phyloP scores from a whole-genome alignment of 1,140 invertebrate species.

The Saccostrea glomerata region DNA sequence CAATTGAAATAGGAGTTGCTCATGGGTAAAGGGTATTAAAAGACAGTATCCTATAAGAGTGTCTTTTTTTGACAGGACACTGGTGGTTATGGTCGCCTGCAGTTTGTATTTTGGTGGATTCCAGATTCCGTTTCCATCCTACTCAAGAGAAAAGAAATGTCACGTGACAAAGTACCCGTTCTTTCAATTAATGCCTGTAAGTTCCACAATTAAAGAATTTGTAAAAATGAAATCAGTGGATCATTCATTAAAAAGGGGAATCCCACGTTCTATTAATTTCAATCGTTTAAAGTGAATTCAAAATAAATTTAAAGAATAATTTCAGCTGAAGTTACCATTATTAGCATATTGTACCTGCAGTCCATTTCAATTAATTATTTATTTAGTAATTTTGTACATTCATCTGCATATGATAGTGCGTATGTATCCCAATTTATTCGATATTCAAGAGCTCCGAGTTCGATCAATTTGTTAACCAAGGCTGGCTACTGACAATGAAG shows the following conservation, averaged over 20 bases:
- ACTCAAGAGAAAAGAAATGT: slow-evolving; percentile 41
- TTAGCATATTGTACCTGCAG: too few species aligned
- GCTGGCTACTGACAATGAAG: background rate
- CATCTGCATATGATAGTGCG: too few species aligned
- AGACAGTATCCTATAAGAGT: too few species aligned
- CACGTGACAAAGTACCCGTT: slow-evolving; percentile 53
- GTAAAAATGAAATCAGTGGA: too few species aligned
- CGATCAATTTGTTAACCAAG: background rate
- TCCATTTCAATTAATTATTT: background rate
- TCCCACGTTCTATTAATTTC: too few species aligned
- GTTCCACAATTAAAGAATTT: background rate
- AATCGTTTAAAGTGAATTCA: too few species aligned
- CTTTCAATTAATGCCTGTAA: slow-evolving; percentile 62
- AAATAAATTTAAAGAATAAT: too few species aligned
- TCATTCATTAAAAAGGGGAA: too few species aligned
- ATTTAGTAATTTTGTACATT: background rate
- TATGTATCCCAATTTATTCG: too few species aligned
- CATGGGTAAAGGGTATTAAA: background rate
- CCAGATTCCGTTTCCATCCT: slow-evolving; percentile 55
- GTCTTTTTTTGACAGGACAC: slow-evolving; percentile 48
- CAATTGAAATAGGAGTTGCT: background rate
- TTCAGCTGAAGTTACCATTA: too few species aligned
- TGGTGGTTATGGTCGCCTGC: slow-evolving; percentile 53
- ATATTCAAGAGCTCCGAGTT: too few species aligned
- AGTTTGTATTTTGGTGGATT: slow-evolving; percentile 57